Conservation (phyloP, 2,888 invertebrate genomes). For the Habrosyne pyritoides region DNA sequence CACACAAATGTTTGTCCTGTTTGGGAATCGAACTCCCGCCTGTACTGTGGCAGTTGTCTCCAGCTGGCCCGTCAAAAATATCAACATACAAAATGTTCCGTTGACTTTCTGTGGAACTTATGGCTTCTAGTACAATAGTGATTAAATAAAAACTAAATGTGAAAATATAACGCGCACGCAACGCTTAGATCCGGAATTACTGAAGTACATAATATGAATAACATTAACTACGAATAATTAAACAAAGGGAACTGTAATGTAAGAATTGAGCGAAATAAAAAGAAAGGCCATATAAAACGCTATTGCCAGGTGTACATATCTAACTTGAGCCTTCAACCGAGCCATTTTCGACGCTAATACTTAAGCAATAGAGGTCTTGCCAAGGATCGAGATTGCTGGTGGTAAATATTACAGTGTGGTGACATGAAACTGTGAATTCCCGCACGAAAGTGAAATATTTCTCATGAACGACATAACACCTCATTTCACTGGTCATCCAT, state of each 20-base stretch:
- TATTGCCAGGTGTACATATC: background rate
- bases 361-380: background rate
- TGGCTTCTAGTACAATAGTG: background rate
- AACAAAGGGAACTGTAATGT: conserved; percentile 3
- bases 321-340: background rate
- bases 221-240: conserved; percentile 6
- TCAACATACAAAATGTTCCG: background rate
- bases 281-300: background rate
- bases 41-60: too few species aligned
- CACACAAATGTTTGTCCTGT: too few species aligned
- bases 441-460: conserved; percentile 26
- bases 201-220: conserved; percentile 7
- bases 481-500: conserved; percentile 38
- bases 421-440: conserved; percentile 12
- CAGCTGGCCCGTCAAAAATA: too few species aligned
- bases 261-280: background rate
- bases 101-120: background rate
- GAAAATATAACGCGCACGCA: conserved; percentile 1
- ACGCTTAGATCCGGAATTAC: conserved; percentile 3
- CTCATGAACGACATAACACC: conserved; percentile 33
- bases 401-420: background rate
- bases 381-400: background rate
- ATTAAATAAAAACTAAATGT: background rate
- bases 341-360: background rate
- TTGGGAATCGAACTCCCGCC: too few species aligned